Conservation (phyloP, 2,888 invertebrate species). For the Spisula subtruncata region DNA sequence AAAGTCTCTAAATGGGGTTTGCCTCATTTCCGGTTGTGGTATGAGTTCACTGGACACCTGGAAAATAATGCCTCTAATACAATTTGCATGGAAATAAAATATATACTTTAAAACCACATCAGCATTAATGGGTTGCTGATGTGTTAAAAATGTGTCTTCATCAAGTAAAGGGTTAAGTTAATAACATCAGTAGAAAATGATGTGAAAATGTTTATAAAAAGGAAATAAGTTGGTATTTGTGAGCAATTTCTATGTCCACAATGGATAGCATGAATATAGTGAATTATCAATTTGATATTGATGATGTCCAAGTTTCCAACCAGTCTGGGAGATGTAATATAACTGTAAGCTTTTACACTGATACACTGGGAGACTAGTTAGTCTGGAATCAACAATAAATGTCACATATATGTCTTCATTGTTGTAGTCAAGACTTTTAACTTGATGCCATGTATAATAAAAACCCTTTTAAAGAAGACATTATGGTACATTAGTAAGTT, state of each 20-base stretch:
- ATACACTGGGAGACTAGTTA: constrained; percentile 10
- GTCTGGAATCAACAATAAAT: constrained; percentile 47
- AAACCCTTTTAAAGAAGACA: constrained; percentile 50
- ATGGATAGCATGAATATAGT: neutral
- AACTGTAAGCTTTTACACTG: neutral
- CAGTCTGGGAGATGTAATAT: constrained; percentile 7
- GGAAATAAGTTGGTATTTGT: neutral
- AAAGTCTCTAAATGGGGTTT: no score
- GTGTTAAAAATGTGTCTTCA: no score
- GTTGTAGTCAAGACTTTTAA: constrained; percentile 38
- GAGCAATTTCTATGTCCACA: neutral
- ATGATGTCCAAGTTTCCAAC: neutral
- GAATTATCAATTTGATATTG: constrained; percentile 13
- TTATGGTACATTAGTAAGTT: constrained; percentile 46
- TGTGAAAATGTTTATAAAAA: no score
- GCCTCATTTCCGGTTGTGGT: no score
- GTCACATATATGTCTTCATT: constrained; percentile 48
- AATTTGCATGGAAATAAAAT: no score
- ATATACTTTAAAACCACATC: no score
- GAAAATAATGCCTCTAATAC: no score
- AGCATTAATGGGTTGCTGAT: no score
- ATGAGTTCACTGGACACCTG: no score
- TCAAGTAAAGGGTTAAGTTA: no score
- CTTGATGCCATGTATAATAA: constrained; percentile 37
- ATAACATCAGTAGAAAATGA: no score